Base-by-base conservation (phyloP, 2,888 invertebrate species). In the Tromatobia lineatoria region DNA sequence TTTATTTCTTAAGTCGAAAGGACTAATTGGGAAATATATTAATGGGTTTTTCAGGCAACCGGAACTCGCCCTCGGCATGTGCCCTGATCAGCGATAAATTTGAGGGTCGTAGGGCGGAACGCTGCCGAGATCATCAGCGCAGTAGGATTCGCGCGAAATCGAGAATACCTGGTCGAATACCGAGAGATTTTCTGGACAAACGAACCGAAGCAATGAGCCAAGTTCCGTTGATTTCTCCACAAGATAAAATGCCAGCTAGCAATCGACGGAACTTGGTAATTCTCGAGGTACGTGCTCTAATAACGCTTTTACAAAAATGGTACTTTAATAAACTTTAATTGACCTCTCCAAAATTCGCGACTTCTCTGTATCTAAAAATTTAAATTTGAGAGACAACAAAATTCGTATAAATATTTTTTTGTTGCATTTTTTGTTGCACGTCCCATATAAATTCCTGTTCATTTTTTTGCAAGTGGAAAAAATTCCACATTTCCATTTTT, bases 251-350 rank as follows among this genome's bases (percentile, higher is more conserved):
- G 38, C 47, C 85, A 20, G 64, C 74, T 3, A 79, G 75, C 7
- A 79, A 88, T 74, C 76, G 87, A 10, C 82, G 73, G 25, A 89
- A 90, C 29, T 87, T 87, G 75, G 91, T 92, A 11, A 89, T 90
- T 29, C 88, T 92, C 13, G 91, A 92, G 91, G 92, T 92, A 78
- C 66, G 80, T 64, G 29, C 23, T 52, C 25, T 61, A 11, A 20
- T 67, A 25, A 18, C 15, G 4, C 45, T 45, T 11, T 15, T 45
- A 45, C 45, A 0, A 20, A 64, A 54, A 61, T 29, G 6, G 10
- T 50, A 75, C 18, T 15, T 23, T 54, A 74, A 20, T 57, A 61
- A 50, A 78, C 64, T 2, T 29, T 29, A 3, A 6, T 29, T 29
- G 3, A 29, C 3, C 2, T 29, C 29, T 29, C 6, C 6, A 29